Evolutionary conservation across 2,113 vertebrate species (phyloP).

Genomic region (Cromileptes altivelis): DNA sequence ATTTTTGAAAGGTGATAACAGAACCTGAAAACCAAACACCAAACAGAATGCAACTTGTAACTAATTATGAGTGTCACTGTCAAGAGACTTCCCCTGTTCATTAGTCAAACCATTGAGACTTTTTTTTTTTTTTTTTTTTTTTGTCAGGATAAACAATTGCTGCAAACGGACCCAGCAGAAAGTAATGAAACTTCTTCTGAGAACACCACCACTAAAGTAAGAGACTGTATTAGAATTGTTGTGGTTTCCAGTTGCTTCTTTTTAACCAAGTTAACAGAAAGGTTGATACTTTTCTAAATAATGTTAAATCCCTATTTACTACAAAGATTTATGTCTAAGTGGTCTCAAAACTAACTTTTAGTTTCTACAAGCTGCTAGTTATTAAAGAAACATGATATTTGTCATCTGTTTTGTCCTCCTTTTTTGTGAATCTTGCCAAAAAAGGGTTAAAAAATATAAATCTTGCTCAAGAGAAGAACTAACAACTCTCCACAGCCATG

Average conservation of each 20-base stretch:
- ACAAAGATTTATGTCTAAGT: no score
- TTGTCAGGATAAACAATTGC: slow-evolving; percentile 47
- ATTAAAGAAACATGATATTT: not conserved
- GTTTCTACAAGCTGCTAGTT: not conserved
- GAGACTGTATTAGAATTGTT: not conserved
- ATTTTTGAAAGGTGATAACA: no score
- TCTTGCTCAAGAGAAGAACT: no score
- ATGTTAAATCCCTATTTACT: not conserved
- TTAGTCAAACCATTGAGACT: not conserved
- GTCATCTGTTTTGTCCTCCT: not conserved
- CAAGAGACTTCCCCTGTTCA: not conserved
- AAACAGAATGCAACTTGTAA: no score
- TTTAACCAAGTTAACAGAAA: not conserved
- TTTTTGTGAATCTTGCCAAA: no score
- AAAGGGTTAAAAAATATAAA: no score
- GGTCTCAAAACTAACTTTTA: not conserved
- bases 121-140: not conserved
- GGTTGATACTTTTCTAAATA: not conserved
- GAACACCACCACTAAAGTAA: slow-evolving; percentile 33
- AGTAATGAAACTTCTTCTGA: slow-evolving; percentile 47
- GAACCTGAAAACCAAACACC: no score
- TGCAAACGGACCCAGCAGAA: slow-evolving; percentile 4
- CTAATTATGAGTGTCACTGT: not conserved
- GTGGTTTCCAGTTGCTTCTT: not conserved
- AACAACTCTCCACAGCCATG: no score